These are phyloP conservation scores for Saimiri boliviensis DNA, from an alignment of 2,113 vertebrate species.

Conservation along the genomic window DNA sequence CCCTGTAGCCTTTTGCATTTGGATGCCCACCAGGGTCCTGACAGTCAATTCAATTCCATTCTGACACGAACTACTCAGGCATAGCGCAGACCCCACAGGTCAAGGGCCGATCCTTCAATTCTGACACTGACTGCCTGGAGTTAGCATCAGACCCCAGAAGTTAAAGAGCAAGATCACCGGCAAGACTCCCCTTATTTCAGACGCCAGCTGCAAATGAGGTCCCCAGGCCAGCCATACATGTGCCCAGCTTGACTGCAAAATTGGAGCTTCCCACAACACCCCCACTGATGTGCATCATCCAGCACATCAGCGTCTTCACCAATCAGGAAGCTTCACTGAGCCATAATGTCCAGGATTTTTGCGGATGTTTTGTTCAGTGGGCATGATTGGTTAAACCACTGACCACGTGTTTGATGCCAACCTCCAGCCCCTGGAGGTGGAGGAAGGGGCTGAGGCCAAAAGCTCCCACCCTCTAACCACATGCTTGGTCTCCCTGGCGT, in stretches of 20 bases:
- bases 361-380: neutral
- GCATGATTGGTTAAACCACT: neutral
- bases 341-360: neutral
- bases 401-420: neutral
- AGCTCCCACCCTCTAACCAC: neutral
- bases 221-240: neutral
- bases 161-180: neutral
- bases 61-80: neutral
- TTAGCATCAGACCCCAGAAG: neutral
- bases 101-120: neutral
- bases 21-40: neutral
- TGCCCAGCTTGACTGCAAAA: neutral
- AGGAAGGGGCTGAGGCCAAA: neutral
- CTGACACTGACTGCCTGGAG: neutral
- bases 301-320: too few species aligned
- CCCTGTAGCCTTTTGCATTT: neutral
- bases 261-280: too few species aligned
- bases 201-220: neutral
- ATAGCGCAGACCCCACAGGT: neutral
- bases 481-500: neutral
- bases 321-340: neutral
- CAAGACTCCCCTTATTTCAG: neutral
- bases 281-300: rapidly evolving
- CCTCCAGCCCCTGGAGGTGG: neutral
- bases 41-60: neutral